Conservation (phyloP, 2,888 invertebrate genomes). For the Eupithecia inturbata region DNA sequence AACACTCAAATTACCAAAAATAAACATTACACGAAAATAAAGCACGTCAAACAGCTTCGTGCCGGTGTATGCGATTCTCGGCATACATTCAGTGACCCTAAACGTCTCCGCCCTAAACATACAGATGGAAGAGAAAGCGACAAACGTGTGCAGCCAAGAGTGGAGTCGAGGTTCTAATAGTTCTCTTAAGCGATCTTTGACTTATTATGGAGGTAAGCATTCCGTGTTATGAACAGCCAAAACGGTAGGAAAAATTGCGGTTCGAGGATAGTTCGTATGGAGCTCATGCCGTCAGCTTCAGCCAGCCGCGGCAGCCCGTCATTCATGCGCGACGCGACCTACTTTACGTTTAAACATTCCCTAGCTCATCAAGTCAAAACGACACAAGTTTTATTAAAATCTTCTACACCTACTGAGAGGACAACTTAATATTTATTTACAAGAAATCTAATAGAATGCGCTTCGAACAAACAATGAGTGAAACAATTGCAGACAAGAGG, state of each 20-base stretch:
- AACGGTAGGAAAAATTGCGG: slow-evolving; percentile 65
- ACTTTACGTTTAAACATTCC: slow-evolving; percentile 56
- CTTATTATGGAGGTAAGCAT: slow-evolving; percentile 76
- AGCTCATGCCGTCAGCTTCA: slow-evolving; percentile 63
- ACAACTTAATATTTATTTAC: slow-evolving; percentile 76
- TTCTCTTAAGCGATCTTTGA: slow-evolving; percentile 78
- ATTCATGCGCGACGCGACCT: slow-evolving; percentile 67
- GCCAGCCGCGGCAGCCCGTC: slow-evolving; percentile 56
- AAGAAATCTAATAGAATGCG: slow-evolving; percentile 82
- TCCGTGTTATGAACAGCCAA: slow-evolving; percentile 82
- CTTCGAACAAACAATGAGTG: slow-evolving; percentile 77
- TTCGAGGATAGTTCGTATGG: slow-evolving; percentile 61
- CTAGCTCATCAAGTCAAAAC: slow-evolving; percentile 58
- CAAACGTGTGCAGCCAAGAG: slow-evolving; percentile 83
- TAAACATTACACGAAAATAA: slow-evolving; percentile 78
- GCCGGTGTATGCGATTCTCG: slow-evolving; percentile 76
- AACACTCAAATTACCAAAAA: slow-evolving; percentile 75
- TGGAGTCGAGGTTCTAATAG: slow-evolving; percentile 82
- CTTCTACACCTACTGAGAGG: slow-evolving; percentile 73
- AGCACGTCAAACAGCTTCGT: slow-evolving; percentile 84
- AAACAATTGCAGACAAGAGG: slow-evolving; percentile 72
- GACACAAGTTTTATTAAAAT: slow-evolving; percentile 56
- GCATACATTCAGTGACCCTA: slow-evolving; percentile 66
- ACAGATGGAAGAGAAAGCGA: slow-evolving; percentile 82
- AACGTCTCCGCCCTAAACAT: slow-evolving; percentile 77